These are phyloP conservation scores for Oncorhynchus kisutch DNA, from an alignment of 2,113 vertebrate species.

Conservation along the genomic window DNA sequence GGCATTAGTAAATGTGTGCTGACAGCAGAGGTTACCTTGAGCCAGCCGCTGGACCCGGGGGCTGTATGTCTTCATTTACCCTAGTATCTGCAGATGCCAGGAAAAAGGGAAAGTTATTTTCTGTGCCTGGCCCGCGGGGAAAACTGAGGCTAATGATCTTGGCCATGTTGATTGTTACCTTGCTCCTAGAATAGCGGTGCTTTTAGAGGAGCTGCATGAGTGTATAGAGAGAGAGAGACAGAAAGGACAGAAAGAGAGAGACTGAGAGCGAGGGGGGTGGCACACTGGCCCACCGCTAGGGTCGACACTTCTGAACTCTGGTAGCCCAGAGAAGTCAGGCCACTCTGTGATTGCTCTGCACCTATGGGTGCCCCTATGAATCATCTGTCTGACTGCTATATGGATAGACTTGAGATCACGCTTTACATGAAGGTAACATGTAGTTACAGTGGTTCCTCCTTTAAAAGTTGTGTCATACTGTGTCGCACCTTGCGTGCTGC, in stretches of 20 bases:
- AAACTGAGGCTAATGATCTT: constrained; percentile 74
- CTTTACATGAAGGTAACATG: not conserved
- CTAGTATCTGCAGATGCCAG: constrained; percentile 77
- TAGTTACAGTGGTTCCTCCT: not conserved
- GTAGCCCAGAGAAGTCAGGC: constrained; percentile 37
- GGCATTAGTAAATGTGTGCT: constrained; percentile 73
- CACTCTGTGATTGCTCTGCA: constrained; percentile 62
- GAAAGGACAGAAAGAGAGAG: not conserved
- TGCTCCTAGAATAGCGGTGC: constrained; percentile 66
- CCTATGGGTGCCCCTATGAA: constrained; percentile 52
- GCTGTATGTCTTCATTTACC: constrained; percentile 84
- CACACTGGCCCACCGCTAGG: not conserved
- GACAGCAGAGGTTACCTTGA: constrained; percentile 85
- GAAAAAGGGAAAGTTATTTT: constrained; percentile 77
- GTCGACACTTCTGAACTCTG: constrained; percentile 30
- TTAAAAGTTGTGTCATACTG: not conserved
- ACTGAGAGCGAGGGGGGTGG: not conserved
- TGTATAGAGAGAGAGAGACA: constrained; percentile 17
- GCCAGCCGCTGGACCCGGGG: constrained; percentile 67
- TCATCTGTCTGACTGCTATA: constrained; percentile 28
- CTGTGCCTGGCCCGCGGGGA: constrained; percentile 70
- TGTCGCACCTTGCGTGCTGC: no score
- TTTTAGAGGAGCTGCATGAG: constrained; percentile 44
- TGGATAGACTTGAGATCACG: constrained; percentile 51
- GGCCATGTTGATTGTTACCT: constrained; percentile 75